Conservation (phyloP, 2,888 invertebrate genomes). For the Prenolepis imparis region DNA sequence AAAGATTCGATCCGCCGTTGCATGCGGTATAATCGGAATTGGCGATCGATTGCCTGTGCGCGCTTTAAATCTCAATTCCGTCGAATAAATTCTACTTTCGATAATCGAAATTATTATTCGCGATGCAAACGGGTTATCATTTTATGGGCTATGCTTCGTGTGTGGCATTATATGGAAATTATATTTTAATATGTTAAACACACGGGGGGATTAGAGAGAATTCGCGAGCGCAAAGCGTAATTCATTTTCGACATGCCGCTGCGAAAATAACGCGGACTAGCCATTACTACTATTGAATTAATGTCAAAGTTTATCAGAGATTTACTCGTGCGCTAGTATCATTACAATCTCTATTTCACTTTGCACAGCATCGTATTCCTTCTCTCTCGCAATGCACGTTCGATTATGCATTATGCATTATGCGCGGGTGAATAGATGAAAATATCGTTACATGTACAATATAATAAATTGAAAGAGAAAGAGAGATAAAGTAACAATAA, state of each 20-base stretch:
- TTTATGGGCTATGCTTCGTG: constrained; percentile 53
- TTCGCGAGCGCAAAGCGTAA: constrained; percentile 34
- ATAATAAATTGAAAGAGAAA: constrained; percentile 20
- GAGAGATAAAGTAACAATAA: constrained; percentile 2
- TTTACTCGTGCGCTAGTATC: constrained; percentile 32
- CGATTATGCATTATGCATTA: constrained; percentile 32
- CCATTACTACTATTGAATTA: constrained; percentile 54
- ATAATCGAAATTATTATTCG: constrained; percentile 64
- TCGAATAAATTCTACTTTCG: constrained; percentile 54
- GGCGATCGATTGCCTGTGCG: neutral
- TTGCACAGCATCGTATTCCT: neutral
- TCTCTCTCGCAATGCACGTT: neutral
- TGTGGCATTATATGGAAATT: constrained; percentile 49
- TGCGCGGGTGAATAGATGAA: constrained; percentile 23
- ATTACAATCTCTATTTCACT: constrained; percentile 45
- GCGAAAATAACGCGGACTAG: constrained; percentile 40
- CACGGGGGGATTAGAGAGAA: constrained; percentile 4
- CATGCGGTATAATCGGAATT: constrained; percentile 21
- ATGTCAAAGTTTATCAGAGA: constrained; percentile 49
- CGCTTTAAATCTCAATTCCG: constrained; percentile 50
- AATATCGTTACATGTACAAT: constrained; percentile 20
- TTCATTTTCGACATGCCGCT: constrained; percentile 40
- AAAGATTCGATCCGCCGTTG: constrained; percentile 11
- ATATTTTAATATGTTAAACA: constrained; percentile 56
- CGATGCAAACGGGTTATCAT: constrained; percentile 54